Percentiles rank a stretch among this genome's conserved stretches.
Conservation (phyloP, 2,888 invertebrate genomes). For the Cataglyphis rosenhaueri region DNA sequence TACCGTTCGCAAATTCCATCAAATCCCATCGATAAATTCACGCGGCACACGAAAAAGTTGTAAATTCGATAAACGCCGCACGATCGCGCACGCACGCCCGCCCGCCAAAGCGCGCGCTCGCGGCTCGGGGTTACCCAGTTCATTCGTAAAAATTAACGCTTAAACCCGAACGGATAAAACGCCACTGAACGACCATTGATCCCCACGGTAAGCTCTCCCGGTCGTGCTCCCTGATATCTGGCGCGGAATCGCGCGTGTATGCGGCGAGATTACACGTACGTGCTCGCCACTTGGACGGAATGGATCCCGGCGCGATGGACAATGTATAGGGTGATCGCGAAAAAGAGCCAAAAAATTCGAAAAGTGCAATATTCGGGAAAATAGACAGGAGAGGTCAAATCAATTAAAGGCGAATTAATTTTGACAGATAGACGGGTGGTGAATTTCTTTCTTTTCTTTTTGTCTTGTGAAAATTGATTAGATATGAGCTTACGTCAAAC, state of each 20-base stretch:
- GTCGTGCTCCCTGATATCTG: slow-evolving; percentile 62
- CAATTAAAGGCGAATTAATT: not conserved
- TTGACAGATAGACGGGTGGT: not conserved
- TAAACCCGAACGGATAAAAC: slow-evolving; percentile 79
- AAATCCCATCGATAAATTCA: slow-evolving; percentile 74
- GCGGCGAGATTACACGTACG: slow-evolving; percentile 59
- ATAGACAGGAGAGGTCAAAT: no score
- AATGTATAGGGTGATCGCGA: slow-evolving; percentile 2
- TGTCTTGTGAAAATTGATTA: not conserved
- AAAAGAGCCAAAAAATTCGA: not conserved
- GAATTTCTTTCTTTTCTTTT: not conserved
- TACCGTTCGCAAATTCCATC: slow-evolving; percentile 53
- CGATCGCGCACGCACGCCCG: slow-evolving; percentile 42
- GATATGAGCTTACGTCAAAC: not conserved
- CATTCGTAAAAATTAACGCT: slow-evolving; percentile 82
- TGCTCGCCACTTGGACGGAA: slow-evolving; percentile 45
- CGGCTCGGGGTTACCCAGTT: slow-evolving; percentile 74
- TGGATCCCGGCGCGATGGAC: slow-evolving; percentile 20
- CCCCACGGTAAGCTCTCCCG: slow-evolving; percentile 76
- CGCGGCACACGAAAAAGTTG: slow-evolving; percentile 67
- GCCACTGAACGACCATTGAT: slow-evolving; percentile 81
- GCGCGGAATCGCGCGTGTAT: slow-evolving; percentile 64
- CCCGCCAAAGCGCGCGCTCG: slow-evolving; percentile 44
- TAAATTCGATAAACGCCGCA: slow-evolving; percentile 78
- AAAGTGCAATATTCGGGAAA: not conserved